Percentiles rank a stretch among this genome's conserved stretches.
These are phyloP conservation scores for Melitaea cinxia DNA, from an alignment of 1,140 invertebrate species.

Conservation along the genomic window DNA sequence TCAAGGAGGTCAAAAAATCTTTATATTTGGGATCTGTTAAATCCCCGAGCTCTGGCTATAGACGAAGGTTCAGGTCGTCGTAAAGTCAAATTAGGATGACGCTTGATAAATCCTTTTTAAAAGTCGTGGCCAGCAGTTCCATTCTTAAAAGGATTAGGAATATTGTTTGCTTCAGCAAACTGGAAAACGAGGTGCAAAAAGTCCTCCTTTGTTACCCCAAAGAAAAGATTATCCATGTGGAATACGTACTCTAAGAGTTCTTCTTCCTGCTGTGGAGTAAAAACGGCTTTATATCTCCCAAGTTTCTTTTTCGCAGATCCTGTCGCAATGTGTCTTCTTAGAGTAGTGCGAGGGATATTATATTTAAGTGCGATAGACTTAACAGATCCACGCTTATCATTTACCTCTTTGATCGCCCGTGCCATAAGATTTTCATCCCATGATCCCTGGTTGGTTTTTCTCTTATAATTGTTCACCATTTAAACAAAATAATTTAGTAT, in stretches of 20 bases:
- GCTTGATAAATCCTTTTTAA: slow-evolving; percentile 43
- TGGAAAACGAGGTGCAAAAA: background rate
- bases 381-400: too few species aligned
- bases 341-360: slow-evolving; percentile 47
- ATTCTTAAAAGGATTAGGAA: slow-evolving; percentile 18
- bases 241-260: too few species aligned
- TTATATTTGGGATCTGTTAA: slow-evolving; percentile 45
- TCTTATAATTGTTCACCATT: too few species aligned
- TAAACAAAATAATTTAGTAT: too few species aligned
- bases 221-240: background rate
- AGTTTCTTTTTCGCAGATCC: background rate
- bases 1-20: slow-evolving; percentile 45
- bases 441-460: too few species aligned
- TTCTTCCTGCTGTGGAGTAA: slow-evolving; percentile 25
- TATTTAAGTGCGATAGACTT: slow-evolving; percentile 54
- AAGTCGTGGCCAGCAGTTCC: slow-evolving; percentile 45
- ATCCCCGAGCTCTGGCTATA: slow-evolving; percentile 42
- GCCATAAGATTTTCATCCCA: too few species aligned
- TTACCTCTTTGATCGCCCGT: too few species aligned
- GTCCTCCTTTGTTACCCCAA: background rate
- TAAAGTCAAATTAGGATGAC: slow-evolving; percentile 44
- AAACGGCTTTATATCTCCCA: slow-evolving; percentile 42
- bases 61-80: slow-evolving; percentile 55
- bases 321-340: slow-evolving; percentile 24
- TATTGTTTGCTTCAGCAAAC: background rate